phyloP scores from a whole-genome alignment of 2,113 vertebrate species.

The Equus quagga region DNA sequence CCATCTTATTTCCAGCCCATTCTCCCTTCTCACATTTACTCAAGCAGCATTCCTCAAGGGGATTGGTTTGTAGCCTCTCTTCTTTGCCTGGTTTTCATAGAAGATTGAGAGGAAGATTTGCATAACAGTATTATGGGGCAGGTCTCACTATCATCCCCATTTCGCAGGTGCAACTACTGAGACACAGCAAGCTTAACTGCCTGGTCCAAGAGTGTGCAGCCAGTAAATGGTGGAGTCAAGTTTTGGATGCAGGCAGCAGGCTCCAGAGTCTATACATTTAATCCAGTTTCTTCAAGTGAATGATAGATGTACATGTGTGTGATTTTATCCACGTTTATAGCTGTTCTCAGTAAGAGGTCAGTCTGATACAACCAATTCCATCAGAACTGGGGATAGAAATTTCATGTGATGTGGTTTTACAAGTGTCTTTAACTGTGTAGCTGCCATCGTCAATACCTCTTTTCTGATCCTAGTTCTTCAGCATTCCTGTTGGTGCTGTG shows the following conservation, averaged over 20 bases:
- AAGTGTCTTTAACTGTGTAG: background rate
- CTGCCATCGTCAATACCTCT: rapidly evolving
- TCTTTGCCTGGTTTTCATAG: background rate
- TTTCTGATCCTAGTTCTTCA: background rate
- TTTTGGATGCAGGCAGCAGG: background rate
- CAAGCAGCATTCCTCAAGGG: background rate
- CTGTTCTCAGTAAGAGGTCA: background rate
- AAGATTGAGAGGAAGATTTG: background rate
- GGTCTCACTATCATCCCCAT: background rate
- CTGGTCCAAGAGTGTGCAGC: background rate
- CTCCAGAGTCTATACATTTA: background rate
- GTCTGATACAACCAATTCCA: background rate
- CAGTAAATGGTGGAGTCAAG: background rate
- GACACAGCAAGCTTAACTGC: background rate
- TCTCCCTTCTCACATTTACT: background rate
- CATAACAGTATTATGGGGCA: rapidly evolving
- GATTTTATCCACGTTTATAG: background rate
- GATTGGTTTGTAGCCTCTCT: background rate
- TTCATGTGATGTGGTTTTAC: background rate
- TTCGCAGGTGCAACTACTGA: background rate
- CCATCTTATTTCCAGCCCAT: background rate
- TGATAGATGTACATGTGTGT: too few species aligned
- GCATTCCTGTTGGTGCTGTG: background rate
- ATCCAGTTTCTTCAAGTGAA: background rate
- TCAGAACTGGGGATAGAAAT: background rate